Evolutionary conservation across 2,797 vertebrate species (phyloP), one percentile per base, ranked within the genome.

Genomic region (Acridotheres tristis): DNA sequence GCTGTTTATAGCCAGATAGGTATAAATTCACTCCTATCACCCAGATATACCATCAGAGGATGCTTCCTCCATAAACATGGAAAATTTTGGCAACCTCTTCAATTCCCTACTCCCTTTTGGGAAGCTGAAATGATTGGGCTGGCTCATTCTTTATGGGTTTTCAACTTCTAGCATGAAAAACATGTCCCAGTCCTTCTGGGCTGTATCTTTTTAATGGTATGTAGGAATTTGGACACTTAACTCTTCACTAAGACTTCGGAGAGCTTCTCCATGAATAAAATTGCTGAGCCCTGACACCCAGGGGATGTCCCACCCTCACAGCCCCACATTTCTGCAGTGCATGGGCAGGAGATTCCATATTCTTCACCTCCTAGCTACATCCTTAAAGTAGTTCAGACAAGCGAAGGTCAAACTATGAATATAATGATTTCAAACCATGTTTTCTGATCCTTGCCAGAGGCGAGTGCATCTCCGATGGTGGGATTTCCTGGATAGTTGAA

Each of bases 401-500:
- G 47, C 22, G 68, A 40, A 79, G 45, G 25, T 43, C 38, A 30
- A 36, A 74, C 61, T 9, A 29, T 9, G 23, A 77, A 16, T 9
- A 36, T 0, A 42, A 36, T 34, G 4, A 88, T 54, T 79, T 65
- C 74, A 40, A 78, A 53, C 27, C 8, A 1, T 69, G 57, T 80
- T 87, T 90, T 86, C 85, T 82, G 34, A 51, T 95, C 65, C 65
- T 73, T 92, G 22, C 53, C 89, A 98, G 98, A 94, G 97, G 95
- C 23, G 98, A 99, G 94, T 97, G 83, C 23, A 13, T 95, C 93
- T 97, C 97, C 1, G 93, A 98, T 55, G 94, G 53, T 8, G 98
- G 98, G 15, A 96, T 97, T 61, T 97, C 97, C 76, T 98, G 98
- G 98, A 98, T 97, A 1, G 94, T 98, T 38, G 98, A 98, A 94